phyloP scores from a whole-genome alignment of 2,797 vertebrate species.

The Poeciliopsis paucimaculata region DNA sequence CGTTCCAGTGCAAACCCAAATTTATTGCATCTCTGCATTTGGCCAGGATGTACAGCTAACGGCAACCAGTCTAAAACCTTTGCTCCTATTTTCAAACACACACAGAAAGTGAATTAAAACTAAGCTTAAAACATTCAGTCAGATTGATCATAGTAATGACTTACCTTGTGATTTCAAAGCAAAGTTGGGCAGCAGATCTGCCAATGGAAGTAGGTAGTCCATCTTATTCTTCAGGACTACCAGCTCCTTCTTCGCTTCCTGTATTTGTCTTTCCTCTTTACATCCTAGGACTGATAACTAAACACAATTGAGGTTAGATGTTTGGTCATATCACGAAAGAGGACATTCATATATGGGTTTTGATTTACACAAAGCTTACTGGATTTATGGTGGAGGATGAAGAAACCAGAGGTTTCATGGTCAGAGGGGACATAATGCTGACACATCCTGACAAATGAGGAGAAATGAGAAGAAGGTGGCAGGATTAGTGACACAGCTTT shows the following conservation, averaged over 20 bases:
- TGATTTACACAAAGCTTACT: neutral
- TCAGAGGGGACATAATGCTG: neutral
- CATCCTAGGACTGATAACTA: neutral
- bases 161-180: neutral
- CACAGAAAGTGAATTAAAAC: neutral
- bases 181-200: neutral
- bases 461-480: neutral
- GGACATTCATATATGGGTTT: neutral
- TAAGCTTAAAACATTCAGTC: neutral
- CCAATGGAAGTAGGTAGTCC: neutral
- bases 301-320: neutral
- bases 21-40: neutral
- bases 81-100: neutral
- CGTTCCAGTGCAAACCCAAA: neutral
- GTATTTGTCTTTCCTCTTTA: neutral
- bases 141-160: neutral
- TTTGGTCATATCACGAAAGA: neutral
- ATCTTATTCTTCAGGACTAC: neutral
- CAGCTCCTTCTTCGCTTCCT: neutral
- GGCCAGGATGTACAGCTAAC: neutral
- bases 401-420: rapidly evolving
- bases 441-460: neutral
- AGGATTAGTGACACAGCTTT: neutral
- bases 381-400: neutral
- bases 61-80: neutral